These are phyloP conservation scores for Drosophila sordidapex DNA, from an alignment of 2,888 invertebrate genomes.

Conservation along the genomic window DNA sequence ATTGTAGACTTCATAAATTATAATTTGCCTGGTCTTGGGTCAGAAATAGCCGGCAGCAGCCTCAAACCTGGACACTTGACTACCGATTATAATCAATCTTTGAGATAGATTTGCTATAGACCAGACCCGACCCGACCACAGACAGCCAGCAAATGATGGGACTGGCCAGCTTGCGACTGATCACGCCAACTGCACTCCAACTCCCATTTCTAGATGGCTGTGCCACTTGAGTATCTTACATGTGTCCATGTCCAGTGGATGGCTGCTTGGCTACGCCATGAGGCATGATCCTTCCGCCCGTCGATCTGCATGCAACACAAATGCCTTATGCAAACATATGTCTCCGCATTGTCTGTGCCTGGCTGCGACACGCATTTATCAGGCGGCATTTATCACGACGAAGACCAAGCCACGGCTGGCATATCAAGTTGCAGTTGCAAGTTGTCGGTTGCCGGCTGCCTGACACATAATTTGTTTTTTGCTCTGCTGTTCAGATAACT, in stretches of 20 bases:
- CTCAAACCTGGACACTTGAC: constrained; percentile 77
- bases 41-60: constrained; percentile 71
- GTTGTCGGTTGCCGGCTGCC: constrained; percentile 15
- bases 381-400: constrained; percentile 73
- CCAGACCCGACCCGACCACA: constrained; percentile 35
- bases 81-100: constrained; percentile 84
- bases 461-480: constrained; percentile 62
- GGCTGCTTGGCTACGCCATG: constrained; percentile 53
- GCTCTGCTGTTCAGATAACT: constrained; percentile 67
- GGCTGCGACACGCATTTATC: constrained; percentile 77
- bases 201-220: constrained; percentile 38
- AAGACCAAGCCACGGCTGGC: constrained; percentile 52
- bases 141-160: constrained; percentile 41
- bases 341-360: constrained; percentile 75
- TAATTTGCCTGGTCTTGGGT: constrained; percentile 66
- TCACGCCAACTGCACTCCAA: constrained; percentile 36
- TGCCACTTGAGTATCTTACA: constrained; percentile 59
- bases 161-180: constrained; percentile 30
- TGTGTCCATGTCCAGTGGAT: constrained; percentile 66
- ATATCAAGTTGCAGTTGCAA: constrained; percentile 67
- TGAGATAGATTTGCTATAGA: constrained; percentile 68
- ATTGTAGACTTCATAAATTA: constrained; percentile 78
- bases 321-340: constrained; percentile 71
- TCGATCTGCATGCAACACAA: constrained; percentile 44
- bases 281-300: constrained; percentile 30